Conservation (phyloP, 2,113 vertebrate species). For the Puffinus mauretanicus region DNA sequence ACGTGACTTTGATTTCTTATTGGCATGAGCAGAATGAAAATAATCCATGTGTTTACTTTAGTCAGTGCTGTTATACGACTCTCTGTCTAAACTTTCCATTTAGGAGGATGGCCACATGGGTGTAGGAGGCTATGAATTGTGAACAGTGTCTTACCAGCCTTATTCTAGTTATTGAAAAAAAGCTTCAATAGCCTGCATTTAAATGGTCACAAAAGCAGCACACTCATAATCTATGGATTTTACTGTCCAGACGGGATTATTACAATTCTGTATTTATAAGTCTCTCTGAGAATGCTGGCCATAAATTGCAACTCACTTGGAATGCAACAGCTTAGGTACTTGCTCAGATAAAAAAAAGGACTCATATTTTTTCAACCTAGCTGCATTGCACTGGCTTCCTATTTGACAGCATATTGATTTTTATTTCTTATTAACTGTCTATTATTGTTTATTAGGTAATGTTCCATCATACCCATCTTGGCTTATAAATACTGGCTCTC, state of each 20-base stretch:
- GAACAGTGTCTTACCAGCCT: neutral
- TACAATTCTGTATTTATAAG: neutral
- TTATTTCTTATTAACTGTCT: slow-evolving; percentile 47
- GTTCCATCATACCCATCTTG: neutral
- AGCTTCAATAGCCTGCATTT: neutral
- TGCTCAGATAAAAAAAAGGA: neutral
- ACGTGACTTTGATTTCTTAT: neutral
- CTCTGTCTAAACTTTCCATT: neutral
- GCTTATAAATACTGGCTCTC: neutral
- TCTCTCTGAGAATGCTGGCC: neutral
- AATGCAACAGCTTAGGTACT: neutral
- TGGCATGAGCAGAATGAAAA: neutral
- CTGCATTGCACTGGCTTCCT: neutral
- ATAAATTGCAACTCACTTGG: slow-evolving; percentile 25
- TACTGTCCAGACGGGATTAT: neutral
- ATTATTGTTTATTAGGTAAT: slow-evolving; percentile 43
- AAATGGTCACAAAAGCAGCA: neutral
- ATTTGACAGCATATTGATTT: slow-evolving; percentile 22
- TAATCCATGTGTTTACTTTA: neutral
- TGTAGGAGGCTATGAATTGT: neutral
- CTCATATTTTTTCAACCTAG: neutral
- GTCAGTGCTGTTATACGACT: fast-evolving
- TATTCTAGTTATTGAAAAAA: neutral
- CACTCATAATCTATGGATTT: neutral
- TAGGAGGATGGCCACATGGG: neutral